These are phyloP conservation scores for Cygnus olor DNA, from an alignment of 2,797 vertebrate genomes.

Conservation along the genomic window DNA sequence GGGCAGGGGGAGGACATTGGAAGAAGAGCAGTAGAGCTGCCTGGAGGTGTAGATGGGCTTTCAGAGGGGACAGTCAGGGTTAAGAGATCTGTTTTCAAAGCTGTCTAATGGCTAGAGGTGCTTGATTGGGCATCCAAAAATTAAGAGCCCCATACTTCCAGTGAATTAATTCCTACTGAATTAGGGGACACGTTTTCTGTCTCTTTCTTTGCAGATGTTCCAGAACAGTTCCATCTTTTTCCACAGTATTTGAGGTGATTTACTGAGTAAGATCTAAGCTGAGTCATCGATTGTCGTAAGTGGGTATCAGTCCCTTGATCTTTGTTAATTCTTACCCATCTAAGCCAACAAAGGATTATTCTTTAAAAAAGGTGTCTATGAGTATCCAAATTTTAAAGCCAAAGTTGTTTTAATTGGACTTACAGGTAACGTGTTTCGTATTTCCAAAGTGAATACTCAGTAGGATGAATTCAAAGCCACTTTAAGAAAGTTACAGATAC, in stretches of 20 bases:
- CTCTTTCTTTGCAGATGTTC: neutral
- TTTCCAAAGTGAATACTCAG: neutral
- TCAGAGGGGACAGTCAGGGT: neutral
- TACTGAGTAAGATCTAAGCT: neutral
- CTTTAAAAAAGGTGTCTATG: neutral
- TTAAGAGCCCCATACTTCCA: neutral
- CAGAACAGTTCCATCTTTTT: neutral
- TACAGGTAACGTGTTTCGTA: neutral
- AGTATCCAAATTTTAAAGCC: constrained; percentile 13
- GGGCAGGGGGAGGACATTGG: neutral
- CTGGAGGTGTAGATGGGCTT: neutral
- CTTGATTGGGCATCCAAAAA: neutral
- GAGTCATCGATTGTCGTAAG: neutral
- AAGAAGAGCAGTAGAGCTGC: neutral
- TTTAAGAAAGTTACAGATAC: neutral
- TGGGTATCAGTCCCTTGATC: neutral
- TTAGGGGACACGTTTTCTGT: neutral
- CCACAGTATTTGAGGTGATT: neutral
- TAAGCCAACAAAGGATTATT: neutral
- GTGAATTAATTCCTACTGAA: neutral
- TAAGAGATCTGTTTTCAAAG: neutral
- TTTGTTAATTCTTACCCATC: constrained; percentile 14
- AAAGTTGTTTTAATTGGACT: constrained; percentile 25
- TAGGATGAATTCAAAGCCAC: neutral
- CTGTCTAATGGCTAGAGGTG: neutral